Percentiles rank a stretch among this genome's conserved stretches.
phyloP scores from a whole-genome alignment of 2,113 vertebrate genomes.

The Pygoscelis antarcticus region DNA sequence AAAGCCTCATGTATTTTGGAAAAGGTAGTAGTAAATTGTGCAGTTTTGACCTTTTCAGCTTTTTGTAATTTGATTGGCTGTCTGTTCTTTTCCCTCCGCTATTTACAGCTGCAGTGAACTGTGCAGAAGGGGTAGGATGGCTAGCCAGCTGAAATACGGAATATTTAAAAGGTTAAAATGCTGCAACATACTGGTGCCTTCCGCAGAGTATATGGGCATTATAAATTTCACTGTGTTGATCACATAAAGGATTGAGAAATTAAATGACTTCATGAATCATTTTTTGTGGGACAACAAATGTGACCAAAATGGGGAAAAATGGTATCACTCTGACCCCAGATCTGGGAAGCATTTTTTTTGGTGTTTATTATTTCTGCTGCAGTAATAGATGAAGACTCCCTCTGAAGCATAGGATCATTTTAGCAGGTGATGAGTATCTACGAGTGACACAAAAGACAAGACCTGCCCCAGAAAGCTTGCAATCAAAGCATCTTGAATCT shows the following conservation, averaged over 20 bases:
- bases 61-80: slow-evolving; percentile 68
- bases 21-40: slow-evolving; percentile 71
- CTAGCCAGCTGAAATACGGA: slow-evolving; percentile 57
- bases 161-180: slow-evolving; percentile 73
- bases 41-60: slow-evolving; percentile 64
- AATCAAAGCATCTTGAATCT: slow-evolving; percentile 27
- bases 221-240: slow-evolving; percentile 4
- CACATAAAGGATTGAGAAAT: slow-evolving; percentile 41
- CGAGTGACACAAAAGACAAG: neutral
- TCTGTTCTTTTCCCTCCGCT: slow-evolving; percentile 57
- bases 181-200: slow-evolving; percentile 56
- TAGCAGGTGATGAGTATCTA: neutral
- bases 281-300: slow-evolving; percentile 57
- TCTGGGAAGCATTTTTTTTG: neutral
- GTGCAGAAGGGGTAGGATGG: slow-evolving; percentile 52
- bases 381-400: neutral
- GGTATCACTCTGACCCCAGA: neutral
- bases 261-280: slow-evolving; percentile 49
- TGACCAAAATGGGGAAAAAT: slow-evolving; percentile 40
- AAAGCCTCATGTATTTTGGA: slow-evolving; percentile 63
- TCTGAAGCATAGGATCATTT: slow-evolving; percentile 2
- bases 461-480: slow-evolving; percentile 26
- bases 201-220: slow-evolving; percentile 26
- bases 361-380: slow-evolving; percentile 23
- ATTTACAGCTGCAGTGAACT: slow-evolving; percentile 72